Evolutionary conservation across 2,888 invertebrate genomes (phyloP), one percentile per base, ranked within the genome.

Genomic region (Meloe dianella): DNA sequence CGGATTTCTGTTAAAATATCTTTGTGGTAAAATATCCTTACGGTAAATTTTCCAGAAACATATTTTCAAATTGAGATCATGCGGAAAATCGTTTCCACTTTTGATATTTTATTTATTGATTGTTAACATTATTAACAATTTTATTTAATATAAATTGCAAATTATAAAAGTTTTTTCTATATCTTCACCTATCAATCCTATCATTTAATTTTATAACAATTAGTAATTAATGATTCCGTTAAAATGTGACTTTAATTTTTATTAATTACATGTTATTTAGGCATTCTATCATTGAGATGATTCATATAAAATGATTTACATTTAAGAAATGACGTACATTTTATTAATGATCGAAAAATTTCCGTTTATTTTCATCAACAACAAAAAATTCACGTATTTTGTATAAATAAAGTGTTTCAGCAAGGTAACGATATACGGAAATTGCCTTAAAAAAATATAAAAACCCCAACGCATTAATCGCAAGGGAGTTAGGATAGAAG

Each of bases 201-300:
- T n/a, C n/a, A n/a, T n/a, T n/a, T n/a, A n/a, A n/a, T n/a, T n/a
- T n/a, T n/a, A n/a, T n/a, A n/a, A n/a, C n/a, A n/a, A n/a, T n/a
- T n/a, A n/a, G 14, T 35, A 35, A 35, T 35, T 35, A 35, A 35
- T 35, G 35, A 35, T 12, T 1, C 1, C 2, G 35, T 35, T 35
- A 63, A 63, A 58, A 57, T 63, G 27, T 10, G 12, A 35, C 17
- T 62, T 54, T 54, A 54, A n/a, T n/a, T 35, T 63, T 63, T 61
- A 10, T 30, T n/a, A 57, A 58, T 22, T 14, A 35, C 30, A 14
- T 35, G 5, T 32, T 32, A 12, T 10, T 10, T 32, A 2, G 32
- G 12, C 10, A 32, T 32, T 32, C 12, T 32, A 12, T 12, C 32
- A 9, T 32, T 32, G 32, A 32, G 12, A 12, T 32, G 32, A 4